Evolutionary conservation across 2,797 vertebrate genomes (phyloP), one percentile per base, ranked within the genome.

Genomic region (Buceros bicornis): DNA sequence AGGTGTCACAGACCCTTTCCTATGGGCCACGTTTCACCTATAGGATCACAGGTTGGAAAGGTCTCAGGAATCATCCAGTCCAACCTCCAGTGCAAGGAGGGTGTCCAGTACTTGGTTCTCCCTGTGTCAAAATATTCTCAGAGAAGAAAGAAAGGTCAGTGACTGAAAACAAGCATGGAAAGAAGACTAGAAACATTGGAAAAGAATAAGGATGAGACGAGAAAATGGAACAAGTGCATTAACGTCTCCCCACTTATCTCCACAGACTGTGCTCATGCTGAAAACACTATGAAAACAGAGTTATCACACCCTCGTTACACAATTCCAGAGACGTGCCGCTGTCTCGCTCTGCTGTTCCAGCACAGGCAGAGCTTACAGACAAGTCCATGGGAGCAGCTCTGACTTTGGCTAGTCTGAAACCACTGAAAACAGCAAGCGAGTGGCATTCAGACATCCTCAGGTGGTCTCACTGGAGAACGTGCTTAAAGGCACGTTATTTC

Each of bases 11-110:
- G 74, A 87, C 53, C 10, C 24, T 40, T 42, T 16, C 40, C 65
- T 4, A 1, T 0, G 3, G 65, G 8, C 9, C 22, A 3, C 7
- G 25, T 40, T 40, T 26, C 66, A 42, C 29, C 54, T 18, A 7
- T 5, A 11, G 42, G 33, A 35, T 4, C 0, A 0, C 0, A 2
- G 48, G 10, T 6, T 13, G 31, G 43, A 47, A 74, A 16, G n/a
- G n/a, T 29, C 47, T 40, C 35, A 16, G 53, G 28, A 67, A 66
- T 1, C 53, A 42, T 6, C 45, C 6, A 10, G 33, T 0, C 22
- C 90, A 42, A 61, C 11, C 28, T 53, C 45, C 22, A 1, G 15
- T 5, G 22, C 76, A 18, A 53, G 16, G 16, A 72, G 8, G 11
- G 28, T 3, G 45, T 7, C 40, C 43, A 17, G 14, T 4, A 33